These are phyloP conservation scores for Macrotus californicus DNA, from an alignment of 2,113 vertebrate genomes.

Conservation along the genomic window DNA sequence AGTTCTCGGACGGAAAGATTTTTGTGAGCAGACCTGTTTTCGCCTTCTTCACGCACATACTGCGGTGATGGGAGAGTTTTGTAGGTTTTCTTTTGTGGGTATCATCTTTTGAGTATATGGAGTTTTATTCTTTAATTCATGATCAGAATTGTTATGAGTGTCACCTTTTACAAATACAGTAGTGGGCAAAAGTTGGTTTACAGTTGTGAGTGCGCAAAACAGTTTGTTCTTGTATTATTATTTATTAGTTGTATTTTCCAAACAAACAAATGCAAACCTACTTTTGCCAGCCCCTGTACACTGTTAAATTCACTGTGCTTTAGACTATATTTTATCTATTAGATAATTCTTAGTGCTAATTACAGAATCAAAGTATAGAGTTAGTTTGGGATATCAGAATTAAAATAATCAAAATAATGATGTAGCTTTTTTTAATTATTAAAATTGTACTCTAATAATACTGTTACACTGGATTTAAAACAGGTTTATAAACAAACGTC, in stretches of 20 bases:
- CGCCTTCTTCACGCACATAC: not conserved
- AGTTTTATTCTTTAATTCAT: conserved; percentile 35
- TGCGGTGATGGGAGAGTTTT: not conserved
- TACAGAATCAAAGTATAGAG: not conserved
- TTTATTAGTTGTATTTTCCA: not conserved
- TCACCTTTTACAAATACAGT: not conserved
- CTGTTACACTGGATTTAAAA: not conserved
- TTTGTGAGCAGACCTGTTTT: not conserved
- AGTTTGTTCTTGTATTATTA: not conserved
- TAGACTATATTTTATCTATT: not conserved
- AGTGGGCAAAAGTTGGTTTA: not conserved
- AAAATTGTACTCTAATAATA: not conserved
- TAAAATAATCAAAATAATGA: not conserved
- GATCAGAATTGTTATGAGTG: not conserved
- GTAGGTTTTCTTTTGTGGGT: not conserved
- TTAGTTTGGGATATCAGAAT: conserved; percentile 6
- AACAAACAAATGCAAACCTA: not conserved
- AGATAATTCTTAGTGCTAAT: not conserved
- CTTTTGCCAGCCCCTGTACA: not conserved
- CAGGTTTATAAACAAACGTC: not conserved
- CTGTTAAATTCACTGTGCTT: not conserved
- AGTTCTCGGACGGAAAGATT: not conserved
- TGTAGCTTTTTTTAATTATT: not conserved
- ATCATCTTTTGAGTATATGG: conserved; percentile 24
- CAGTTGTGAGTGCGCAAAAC: not conserved